Conservation (phyloP, 2,888 invertebrate genomes). For the Timandra comae region DNA sequence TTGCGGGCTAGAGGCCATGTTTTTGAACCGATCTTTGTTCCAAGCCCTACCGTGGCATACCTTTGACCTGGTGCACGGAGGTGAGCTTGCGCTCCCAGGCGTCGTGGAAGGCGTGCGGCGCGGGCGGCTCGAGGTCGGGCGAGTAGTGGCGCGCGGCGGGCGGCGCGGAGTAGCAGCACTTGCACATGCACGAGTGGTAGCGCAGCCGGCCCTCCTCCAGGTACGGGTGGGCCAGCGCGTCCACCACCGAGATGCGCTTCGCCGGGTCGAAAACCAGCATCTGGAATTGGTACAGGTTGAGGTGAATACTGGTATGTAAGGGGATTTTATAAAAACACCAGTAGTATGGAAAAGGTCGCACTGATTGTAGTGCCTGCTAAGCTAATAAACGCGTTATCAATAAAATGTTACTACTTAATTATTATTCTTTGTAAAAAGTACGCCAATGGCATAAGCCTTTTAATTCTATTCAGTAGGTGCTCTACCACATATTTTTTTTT, state of each 20-base stretch:
- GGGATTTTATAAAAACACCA: no score
- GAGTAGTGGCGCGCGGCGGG: slow-evolving; percentile 86
- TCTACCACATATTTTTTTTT: no score
- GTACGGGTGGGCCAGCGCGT: slow-evolving; percentile 97
- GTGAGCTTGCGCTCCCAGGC: slow-evolving; percentile 97
- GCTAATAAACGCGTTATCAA: no score
- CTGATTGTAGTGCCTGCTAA: no score
- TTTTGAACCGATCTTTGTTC: no score
- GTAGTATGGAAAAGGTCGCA: no score
- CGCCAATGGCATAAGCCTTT: no score
- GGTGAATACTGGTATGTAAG: no score
- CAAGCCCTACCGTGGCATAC: slow-evolving; percentile 62
- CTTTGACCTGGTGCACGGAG: slow-evolving; percentile 96
- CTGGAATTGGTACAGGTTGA: slow-evolving; percentile 72
- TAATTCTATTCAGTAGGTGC: no score
- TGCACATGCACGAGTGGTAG: slow-evolving; percentile 99
- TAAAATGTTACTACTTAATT: no score
- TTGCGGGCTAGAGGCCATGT: no score
- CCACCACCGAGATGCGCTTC: slow-evolving; percentile 95
- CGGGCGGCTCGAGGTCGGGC: slow-evolving; percentile 93
- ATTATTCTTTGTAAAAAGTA: no score
- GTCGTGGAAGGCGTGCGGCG: slow-evolving; percentile 94
- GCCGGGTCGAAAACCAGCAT: slow-evolving; percentile 99
- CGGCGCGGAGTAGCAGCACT: slow-evolving; percentile 88
- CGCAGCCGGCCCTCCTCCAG: slow-evolving; percentile 97